Evolutionary conservation across 1,140 invertebrate genomes (phyloP).

Genomic region (Lepidurus packardi): DNA sequence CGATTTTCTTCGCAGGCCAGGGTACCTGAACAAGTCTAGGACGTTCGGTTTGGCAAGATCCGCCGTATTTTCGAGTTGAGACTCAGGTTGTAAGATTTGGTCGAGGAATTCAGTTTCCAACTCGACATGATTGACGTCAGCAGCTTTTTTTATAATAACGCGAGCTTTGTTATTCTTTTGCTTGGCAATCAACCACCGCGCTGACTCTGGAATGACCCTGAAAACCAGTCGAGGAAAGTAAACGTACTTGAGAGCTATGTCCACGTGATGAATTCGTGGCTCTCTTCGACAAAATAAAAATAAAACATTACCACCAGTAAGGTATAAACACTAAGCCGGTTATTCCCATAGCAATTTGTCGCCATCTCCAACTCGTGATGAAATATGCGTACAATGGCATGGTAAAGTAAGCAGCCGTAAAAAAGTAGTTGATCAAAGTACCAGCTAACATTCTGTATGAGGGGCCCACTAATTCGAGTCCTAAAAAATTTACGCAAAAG

Average conservation of each 20-base stretch:
- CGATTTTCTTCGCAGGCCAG: conserved; percentile 62
- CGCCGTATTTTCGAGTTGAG: background rate
- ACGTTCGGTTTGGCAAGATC: conserved; percentile 38
- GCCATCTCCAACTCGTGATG: conserved; percentile 64
- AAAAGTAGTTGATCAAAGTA: conserved; percentile 69
- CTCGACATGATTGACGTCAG: conserved; percentile 42
- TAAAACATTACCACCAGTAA: conserved; percentile 63
- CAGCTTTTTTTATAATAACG: conserved; percentile 39
- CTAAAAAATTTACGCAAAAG: conserved; percentile 46
- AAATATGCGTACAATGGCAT: conserved; percentile 65
- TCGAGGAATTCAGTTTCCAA: conserved; percentile 37
- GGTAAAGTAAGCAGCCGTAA: conserved; percentile 67
- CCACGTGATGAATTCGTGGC: background rate
- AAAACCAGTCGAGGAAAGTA: conserved; percentile 41
- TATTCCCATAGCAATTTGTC: conserved; percentile 68
- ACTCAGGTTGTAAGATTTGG: background rate
- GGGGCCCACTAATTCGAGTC: conserved; percentile 75
- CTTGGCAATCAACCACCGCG: conserved; percentile 46
- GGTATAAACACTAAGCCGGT: conserved; percentile 63
- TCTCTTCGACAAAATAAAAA: conserved; percentile 39
- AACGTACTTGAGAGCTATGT: background rate
- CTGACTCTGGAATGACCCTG: conserved; percentile 45
- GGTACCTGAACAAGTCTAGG: conserved; percentile 63
- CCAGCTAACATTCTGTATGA: conserved; percentile 65
- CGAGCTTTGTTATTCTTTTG: conserved; percentile 43